Evolutionary conservation across 2,797 vertebrate genomes (phyloP).

Genomic region (Sphaeramia orbicularis): DNA sequence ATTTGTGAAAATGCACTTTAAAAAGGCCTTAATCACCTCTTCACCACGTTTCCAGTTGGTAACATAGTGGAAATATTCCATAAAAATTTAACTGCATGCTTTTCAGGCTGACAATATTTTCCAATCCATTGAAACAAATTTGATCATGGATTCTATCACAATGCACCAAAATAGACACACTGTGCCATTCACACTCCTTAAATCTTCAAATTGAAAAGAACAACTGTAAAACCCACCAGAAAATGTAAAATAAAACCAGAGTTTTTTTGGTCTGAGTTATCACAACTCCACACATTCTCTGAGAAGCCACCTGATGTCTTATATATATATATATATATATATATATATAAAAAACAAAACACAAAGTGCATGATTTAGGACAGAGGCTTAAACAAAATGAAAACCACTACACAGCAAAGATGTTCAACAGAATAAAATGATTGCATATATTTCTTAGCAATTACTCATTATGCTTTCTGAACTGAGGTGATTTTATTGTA

Average conservation of each 20-base stretch:
- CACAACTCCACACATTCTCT: conserved; percentile 11
- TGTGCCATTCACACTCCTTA: neutral
- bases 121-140: neutral
- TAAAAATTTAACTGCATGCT: neutral
- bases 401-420: conserved; percentile 37
- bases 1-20: conserved; percentile 24
- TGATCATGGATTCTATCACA: conserved; percentile 13
- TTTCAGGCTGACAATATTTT: neutral
- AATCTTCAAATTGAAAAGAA: conserved; percentile 1
- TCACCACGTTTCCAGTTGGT: neutral
- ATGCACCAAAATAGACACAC: neutral
- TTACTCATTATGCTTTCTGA: conserved; percentile 38
- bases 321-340: conserved; percentile 28
- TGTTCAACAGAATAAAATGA: conserved; percentile 48
- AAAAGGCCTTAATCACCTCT: neutral
- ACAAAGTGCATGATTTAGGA: conserved; percentile 67
- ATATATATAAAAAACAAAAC: conserved; percentile 1
- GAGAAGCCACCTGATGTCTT: conserved; percentile 20
- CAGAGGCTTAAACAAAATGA: conserved; percentile 32
- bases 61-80: no score
- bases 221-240: conserved; percentile 18
- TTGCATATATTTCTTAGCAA: conserved; percentile 71
- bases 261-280: conserved; percentile 40
- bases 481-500: conserved; percentile 49
- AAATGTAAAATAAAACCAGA: conserved; percentile 54